Evolutionary conservation across 2,113 vertebrate species (phyloP).

Genomic region (Muntiacus reevesi): DNA sequence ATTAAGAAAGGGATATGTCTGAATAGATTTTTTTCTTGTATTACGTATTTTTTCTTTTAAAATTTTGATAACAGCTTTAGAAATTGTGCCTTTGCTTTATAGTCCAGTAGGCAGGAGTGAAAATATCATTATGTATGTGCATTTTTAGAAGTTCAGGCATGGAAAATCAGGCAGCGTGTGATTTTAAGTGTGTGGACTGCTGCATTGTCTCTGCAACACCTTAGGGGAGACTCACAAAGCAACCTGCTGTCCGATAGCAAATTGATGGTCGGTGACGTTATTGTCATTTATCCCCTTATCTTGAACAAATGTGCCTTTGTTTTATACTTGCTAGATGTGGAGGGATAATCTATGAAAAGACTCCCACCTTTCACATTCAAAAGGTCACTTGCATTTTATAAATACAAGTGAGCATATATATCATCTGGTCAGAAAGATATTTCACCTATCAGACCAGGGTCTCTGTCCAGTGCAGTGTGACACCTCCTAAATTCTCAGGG

Average conservation of each 20-base stretch:
- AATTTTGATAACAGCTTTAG: background rate
- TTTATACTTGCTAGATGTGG: background rate
- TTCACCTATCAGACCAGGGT: background rate
- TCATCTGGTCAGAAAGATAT: background rate
- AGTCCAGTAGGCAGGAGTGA: background rate
- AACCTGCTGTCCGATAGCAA: background rate
- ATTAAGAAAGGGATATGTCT: background rate
- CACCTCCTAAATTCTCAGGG: background rate
- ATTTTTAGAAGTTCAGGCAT: background rate
- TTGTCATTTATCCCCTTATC: background rate
- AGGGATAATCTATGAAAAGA: constrained; percentile 7
- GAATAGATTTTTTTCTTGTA: background rate
- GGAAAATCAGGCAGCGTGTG: background rate
- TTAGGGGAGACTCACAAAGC: background rate
- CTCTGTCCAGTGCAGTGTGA: background rate
- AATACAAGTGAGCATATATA: background rate
- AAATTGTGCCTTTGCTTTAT: background rate
- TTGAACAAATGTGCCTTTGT: constrained; percentile 12
- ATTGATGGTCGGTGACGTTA: background rate
- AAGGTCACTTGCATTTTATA: constrained; percentile 40
- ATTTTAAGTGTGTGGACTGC: background rate
- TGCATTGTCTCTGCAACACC: background rate
- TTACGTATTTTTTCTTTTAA: background rate
- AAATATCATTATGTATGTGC: background rate
- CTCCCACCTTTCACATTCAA: background rate